Evolutionary conservation across 2,113 vertebrate species (phyloP), one percentile per base, ranked within the genome.

Genomic region (Oreocharis arfaki): DNA sequence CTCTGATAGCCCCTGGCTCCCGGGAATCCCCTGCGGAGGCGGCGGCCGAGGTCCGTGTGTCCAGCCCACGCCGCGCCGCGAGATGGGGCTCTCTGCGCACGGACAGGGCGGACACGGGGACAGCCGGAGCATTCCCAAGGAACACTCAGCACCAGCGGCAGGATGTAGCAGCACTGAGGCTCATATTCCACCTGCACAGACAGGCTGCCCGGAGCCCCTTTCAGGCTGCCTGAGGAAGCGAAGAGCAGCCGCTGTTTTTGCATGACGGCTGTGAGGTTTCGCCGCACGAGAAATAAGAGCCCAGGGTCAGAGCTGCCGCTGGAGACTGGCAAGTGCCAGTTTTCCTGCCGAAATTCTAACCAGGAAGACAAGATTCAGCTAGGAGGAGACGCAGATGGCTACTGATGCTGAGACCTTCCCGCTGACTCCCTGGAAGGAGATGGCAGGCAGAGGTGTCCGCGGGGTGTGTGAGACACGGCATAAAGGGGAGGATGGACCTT

Each of bases 241-340:
- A 9, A 23, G 39, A 8, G 67, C 53, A 7, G 42, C 32, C 2
- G 57, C 32, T 6, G 49, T 19, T 11, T 10, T 10, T 5, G 22
- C 20, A 0, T 0, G 27, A 15, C 23, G 1, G 11, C 78, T 3
- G 14, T 0, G 2, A 3, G 9, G 13, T 28, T 64, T 10, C 7
- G 3, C 64, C 22, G 60, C 13, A 10, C 6, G 3, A 7, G 27
- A 42, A 33, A 1, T 1, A 2, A 7, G 9, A 30, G 4, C 5
- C 14, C 28, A 2, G 59, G 49, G 13, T 28, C 39, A 11, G n/a
- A 28, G 65, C 33, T 19, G 69, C 35, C 6, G 12, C 61, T 3
- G 37, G n/a, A 33, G n/a, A 37, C 5, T 0, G 3, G 39, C 17
- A 24, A 52, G 33, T 1, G 2, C n/a, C 50, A 1, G 46, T 8